Evolutionary conservation across 2,888 invertebrate species (phyloP), one percentile per base, ranked within the genome.

Genomic region (Bedellia somnulentella): DNA sequence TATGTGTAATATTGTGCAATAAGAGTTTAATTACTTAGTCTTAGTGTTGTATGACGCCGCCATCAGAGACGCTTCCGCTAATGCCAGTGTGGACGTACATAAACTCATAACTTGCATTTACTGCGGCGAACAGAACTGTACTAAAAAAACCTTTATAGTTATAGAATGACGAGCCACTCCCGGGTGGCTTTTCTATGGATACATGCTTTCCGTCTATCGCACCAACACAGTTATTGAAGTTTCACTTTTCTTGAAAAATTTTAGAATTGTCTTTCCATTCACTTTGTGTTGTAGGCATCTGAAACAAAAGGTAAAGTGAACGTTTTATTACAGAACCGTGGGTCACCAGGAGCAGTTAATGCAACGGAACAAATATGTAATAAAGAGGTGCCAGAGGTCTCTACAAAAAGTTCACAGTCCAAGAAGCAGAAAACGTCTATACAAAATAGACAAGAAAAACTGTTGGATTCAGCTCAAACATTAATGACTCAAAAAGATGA

Each of bases 21-120:
- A n/a, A n/a, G n/a, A n/a, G n/a, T n/a, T n/a, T n/a, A n/a, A n/a
- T 6, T 18, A 18, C 9, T 18, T 18, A 18, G 6, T 18, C 5
- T 18, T 18, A 9, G 9, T 39, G 24, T 36, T 37, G 22, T 33
- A 35, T 33, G 22, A 45, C 37, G 24, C 41, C 41, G 13, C 40
- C 44, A 41, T 42, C 41, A 18, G 41, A 42, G n/a, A 43, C 39
- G 25, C 40, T 32, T 32, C 42, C 36, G n/a, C 43, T 42, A 14
- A 36, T 43, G 18, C 42, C 45, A 32, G 37, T 38, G 27, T 44
- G 35, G 17, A 42, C 36, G 21, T 41, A 39, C 24, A 44, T 34
- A 38, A 41, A 41, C 34, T 42, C 39, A 37, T 43, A 43, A 34
- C 43, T 42, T 18, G 41, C 41, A 40, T 45, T 42, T 36, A 14